Evolutionary conservation across 2,113 vertebrate genomes (phyloP), one percentile per base, ranked within the genome.

Genomic region (Tupaia tana): DNA sequence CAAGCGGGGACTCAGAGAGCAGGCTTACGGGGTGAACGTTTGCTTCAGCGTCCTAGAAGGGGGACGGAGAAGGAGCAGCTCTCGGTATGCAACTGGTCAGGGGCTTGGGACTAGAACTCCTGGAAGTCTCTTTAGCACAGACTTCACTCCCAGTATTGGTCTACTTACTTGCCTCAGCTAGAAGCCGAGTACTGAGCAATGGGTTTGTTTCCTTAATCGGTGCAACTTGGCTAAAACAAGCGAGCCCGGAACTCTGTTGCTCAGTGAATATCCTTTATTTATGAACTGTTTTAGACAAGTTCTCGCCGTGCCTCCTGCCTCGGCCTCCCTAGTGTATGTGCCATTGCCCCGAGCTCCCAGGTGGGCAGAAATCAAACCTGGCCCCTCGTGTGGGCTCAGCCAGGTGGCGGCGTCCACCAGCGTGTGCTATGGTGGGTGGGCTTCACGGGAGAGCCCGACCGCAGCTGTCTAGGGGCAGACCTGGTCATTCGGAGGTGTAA

Each of bases 151-250:
- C 1, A 77, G n/a, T 29, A 75, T 59, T 92, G 43, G 89, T 94
- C 61, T 85, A 20, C 12, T 81, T 56, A 29, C 6, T 91, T 97
- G 91, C 82, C 34, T 69, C 27, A 77, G 31, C n/a, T 91, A 75
- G 18, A 77, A 75, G n/a, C 34, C 20, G 15, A 66, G n/a, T 90
- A n/a, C 29, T 11, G 90, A 82, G 69, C 25, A 25, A 27, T 77
- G 10, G 58, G 64, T 63, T 74, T 85, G 20, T 58, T 91, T 73
- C 22, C 15, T 75, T 77, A 71, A 52, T 90, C 25, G 22, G 66
- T 94, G 25, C 81, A n/a, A 84, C 43, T 89, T 94, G 66, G 64
- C 31, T 92, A 24, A 91, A 83, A 73, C 19, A 43, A 64, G 20
- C 94, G 54, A 82, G 3, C 20, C 89, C 29, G 31, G 78, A 86